Evolutionary conservation across 2,797 vertebrate genomes (phyloP).

Genomic region (Meriones psammophilus): DNA sequence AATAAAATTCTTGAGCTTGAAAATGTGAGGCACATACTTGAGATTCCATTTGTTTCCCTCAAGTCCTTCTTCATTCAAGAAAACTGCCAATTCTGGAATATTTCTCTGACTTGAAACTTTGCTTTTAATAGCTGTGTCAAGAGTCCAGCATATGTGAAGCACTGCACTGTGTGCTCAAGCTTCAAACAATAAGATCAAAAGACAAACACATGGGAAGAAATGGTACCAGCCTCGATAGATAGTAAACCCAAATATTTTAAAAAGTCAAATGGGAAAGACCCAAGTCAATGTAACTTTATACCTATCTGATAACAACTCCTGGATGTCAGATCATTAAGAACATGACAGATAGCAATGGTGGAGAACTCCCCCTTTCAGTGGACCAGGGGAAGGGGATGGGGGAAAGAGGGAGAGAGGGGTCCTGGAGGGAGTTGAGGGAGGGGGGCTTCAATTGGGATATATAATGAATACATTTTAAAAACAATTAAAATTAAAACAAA

Average conservation of each 20-base stretch:
- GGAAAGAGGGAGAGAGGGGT: no score
- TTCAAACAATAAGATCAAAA: slow-evolving; percentile 44
- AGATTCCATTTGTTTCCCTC: slow-evolving; percentile 59
- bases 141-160: neutral
- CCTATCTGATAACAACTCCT: neutral
- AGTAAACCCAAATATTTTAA: neutral
- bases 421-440: no score
- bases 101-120: slow-evolving; percentile 45
- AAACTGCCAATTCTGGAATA: slow-evolving; percentile 38
- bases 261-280: slow-evolving; percentile 34
- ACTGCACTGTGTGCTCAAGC: neutral
- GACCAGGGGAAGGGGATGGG: no score
- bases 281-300: slow-evolving; percentile 23
- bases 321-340: slow-evolving; percentile 5
- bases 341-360: no score
- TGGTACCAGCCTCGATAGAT: neutral
- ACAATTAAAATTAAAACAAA: no score
- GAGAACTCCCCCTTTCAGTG: no score
- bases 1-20: slow-evolving; percentile 28
- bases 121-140: slow-evolving; percentile 3
- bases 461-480: no score
- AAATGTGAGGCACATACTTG: slow-evolving; percentile 50
- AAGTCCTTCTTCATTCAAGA: slow-evolving; percentile 49
- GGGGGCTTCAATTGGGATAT: no score
- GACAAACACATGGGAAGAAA: neutral